phyloP scores from a whole-genome alignment of 2,888 invertebrate genomes.

The Dugesia japonica region DNA sequence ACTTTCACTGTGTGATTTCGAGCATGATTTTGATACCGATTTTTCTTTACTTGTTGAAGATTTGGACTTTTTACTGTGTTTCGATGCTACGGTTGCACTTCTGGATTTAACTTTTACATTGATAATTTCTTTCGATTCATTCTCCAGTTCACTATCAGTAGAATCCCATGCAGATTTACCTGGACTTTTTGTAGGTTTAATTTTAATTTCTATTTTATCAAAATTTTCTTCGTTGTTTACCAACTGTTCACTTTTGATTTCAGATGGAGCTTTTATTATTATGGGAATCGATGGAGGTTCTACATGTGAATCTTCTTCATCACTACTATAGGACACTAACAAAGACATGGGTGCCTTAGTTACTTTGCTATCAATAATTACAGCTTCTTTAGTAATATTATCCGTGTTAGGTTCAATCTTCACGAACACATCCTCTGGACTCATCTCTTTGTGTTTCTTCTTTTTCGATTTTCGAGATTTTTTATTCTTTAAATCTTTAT shows the following conservation, averaged over 20 bases:
- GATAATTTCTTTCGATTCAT: background rate
- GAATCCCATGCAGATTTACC: slow-evolving; percentile 7
- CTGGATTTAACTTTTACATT: background rate
- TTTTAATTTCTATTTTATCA: background rate
- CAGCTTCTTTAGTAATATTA: background rate
- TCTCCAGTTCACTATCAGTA: background rate
- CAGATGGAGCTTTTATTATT: background rate
- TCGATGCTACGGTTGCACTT: background rate
- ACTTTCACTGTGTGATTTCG: background rate
- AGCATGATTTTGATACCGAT: background rate
- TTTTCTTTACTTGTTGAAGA: background rate
- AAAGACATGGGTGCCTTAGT: background rate
- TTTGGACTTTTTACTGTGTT: background rate
- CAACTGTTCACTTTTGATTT: background rate
- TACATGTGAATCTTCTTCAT: background rate
- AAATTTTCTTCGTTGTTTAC: background rate
- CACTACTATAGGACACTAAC: slow-evolving; percentile 12
- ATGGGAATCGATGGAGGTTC: background rate
- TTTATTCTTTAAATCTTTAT: background rate
- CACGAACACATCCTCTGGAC: background rate
- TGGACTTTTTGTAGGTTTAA: background rate
- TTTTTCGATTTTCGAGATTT: background rate
- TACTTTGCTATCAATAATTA: background rate
- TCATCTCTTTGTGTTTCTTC: background rate
- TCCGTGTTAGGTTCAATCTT: background rate